Conservation (phyloP, 2,797 vertebrate species). For the Kryptopterus vitreolus region DNA sequence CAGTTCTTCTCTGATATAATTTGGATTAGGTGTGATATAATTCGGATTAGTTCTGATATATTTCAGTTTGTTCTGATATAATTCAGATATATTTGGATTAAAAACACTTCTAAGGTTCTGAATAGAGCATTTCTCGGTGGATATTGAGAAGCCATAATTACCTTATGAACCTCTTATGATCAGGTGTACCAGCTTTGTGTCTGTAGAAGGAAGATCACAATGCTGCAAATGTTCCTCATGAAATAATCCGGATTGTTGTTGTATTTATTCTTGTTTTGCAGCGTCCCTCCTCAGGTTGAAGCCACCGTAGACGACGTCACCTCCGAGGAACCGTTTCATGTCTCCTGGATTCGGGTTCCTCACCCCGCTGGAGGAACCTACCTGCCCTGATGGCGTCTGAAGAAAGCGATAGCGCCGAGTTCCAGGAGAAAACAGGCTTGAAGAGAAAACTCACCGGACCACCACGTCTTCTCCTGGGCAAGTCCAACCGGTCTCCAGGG, state of each 20-base stretch:
- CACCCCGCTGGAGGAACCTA: not conserved
- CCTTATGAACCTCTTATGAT: not conserved
- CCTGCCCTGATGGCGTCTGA: slow-evolving; percentile 23
- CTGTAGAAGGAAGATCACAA: not conserved
- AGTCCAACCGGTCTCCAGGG: slow-evolving; percentile 55
- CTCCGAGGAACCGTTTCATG: slow-evolving; percentile 18
- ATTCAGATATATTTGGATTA: too few species aligned
- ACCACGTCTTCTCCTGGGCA: slow-evolving; percentile 64
- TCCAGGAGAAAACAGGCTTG: slow-evolving; percentile 52
- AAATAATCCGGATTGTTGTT: not conserved
- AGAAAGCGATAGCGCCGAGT: slow-evolving; percentile 41
- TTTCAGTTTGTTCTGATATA: too few species aligned
- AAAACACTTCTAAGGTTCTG: too few species aligned
- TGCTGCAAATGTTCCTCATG: not conserved
- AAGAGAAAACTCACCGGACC: slow-evolving; percentile 66
- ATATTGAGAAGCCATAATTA: slow-evolving; percentile 1
- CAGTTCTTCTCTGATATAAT: too few species aligned
- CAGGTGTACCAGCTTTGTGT: too few species aligned
- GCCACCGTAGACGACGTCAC: not conserved
- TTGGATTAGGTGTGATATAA: too few species aligned
- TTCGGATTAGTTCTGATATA: too few species aligned
- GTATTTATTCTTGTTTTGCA: slow-evolving; percentile 9
- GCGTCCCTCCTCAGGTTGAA: not conserved
- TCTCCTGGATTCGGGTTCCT: slow-evolving; percentile 5
- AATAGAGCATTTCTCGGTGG: not conserved